Base-by-base conservation (phyloP, 1,140 invertebrate genomes). In the Lysiphlebus fabarum region DNA sequence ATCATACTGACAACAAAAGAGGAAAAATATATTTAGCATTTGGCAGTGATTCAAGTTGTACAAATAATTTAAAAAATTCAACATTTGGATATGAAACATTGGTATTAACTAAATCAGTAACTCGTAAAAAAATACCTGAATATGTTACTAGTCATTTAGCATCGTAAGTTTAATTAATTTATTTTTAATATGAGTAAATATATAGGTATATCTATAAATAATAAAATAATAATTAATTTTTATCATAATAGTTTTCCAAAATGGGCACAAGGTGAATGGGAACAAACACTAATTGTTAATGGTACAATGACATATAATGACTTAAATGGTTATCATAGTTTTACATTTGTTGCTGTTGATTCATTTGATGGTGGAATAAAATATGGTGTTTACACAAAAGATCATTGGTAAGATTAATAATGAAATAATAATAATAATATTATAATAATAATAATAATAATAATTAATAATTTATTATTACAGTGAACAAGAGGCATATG, bases 11-110 rank as follows among this genome's bases (percentile, higher is more conserved):
- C 60, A 71, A 71, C 7, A 70, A 65, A 37, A 84, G 79, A 50
- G 85, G 85, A 5, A 79, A 79, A 57, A 83, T 86, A 4, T 79
- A 82, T 57, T 77, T 89, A 66, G 82, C 86, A 0, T 79, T 89
- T n/a, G 86, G 86, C 63, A 84, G 82, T 33, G 87, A 89, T 67
- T 88, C 86, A 0, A 87, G 86, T 26, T 89, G 87, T 62, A 78
- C 72, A 7, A 79, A 80, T 44, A 79, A 85, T 63, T 75, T 88
- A 11, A 66, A 79, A 14, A 85, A 82, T 64, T 74, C 86, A 3
- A 83, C 81, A 6, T 73, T 70, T 53, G 87, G 86, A 40, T 86
- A 82, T 64, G 86, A 88, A 66, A 84, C 82, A 8, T 69, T 87
- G 36, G 72, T 80, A 3, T 70, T 88, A 11, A 83, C 72, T 48